Percentiles rank a stretch among this genome's conserved stretches.
Evolutionary conservation across 2,888 invertebrate species (phyloP).

Genomic region (Caenorhabditis panamensis): DNA sequence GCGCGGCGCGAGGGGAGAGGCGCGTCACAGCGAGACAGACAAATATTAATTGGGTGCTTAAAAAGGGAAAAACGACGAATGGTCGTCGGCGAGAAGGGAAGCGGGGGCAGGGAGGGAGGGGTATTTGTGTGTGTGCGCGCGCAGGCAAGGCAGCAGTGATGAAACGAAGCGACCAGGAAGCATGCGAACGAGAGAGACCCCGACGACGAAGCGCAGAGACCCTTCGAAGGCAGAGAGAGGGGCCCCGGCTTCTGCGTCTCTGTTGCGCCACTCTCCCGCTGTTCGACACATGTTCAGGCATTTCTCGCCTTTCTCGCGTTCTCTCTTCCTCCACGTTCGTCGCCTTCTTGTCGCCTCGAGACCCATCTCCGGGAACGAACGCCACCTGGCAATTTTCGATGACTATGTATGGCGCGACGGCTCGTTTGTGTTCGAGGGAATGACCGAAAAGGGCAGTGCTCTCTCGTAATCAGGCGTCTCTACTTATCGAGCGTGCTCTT

Average conservation of each 20-base stretch:
- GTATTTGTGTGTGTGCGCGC: conserved; percentile 5
- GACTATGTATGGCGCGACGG: not conserved
- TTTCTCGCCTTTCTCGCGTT: conserved; percentile 1
- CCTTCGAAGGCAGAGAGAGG: no score
- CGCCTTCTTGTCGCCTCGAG: conserved; percentile 3
- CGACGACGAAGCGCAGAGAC: conserved; percentile 21
- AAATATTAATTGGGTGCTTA: conserved; percentile 59
- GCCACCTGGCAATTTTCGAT: conserved; percentile 13
- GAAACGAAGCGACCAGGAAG: not conserved
- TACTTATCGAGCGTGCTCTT: not conserved
- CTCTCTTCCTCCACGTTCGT: not conserved
- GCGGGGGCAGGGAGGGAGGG: conserved; percentile 10
- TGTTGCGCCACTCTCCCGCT: not conserved
- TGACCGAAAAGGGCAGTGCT: not conserved
- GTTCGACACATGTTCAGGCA: conserved; percentile 1
- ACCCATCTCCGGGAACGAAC: conserved; percentile 3
- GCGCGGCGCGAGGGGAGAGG: conserved; percentile 10
- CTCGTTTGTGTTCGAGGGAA: not conserved
- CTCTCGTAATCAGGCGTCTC: not conserved
- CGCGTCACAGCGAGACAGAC: conserved; percentile 33
- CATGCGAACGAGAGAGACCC: not conserved
- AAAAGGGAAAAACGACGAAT: conserved; percentile 48
- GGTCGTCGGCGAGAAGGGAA: conserved; percentile 11
- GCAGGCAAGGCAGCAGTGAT: conserved; percentile 15
- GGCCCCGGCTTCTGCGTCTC: conserved; percentile 12